Evolutionary conservation across 2,888 invertebrate species (phyloP).

Genomic region (Ichneumoninae sp.): DNA sequence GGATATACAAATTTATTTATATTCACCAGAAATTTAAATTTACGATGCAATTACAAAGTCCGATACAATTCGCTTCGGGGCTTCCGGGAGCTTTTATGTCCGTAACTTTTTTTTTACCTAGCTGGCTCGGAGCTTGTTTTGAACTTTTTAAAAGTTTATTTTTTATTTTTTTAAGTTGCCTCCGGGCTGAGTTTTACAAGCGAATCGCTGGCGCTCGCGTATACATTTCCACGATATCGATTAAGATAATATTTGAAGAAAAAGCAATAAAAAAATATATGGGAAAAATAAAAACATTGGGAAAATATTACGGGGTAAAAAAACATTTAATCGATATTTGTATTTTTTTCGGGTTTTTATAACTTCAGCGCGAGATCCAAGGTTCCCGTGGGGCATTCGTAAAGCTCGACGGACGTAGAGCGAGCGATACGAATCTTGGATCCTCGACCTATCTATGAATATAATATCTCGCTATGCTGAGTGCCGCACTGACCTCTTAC

Average conservation of each 20-base stretch:
- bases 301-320: neutral
- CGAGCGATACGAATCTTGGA: constrained; percentile 8
- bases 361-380: constrained; percentile 2
- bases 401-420: constrained; percentile 20
- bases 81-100: neutral
- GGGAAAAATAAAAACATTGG: neutral
- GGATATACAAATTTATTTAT: neutral
- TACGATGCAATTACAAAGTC: constrained; percentile 1
- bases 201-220: neutral
- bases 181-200: neutral
- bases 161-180: neutral
- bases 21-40: neutral
- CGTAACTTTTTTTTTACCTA: neutral
- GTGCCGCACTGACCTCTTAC: constrained; percentile 23
- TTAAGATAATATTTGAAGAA: neutral
- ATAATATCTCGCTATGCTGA: constrained; percentile 35
- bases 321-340: neutral
- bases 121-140: neutral
- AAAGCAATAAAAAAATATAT: neutral
- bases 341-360: neutral
- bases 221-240: neutral
- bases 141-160: neutral
- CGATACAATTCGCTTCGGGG: neutral
- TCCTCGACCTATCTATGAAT: constrained; percentile 41
- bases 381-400: constrained; percentile 42